Evolutionary conservation across 2,113 vertebrate species (phyloP), one percentile per base, ranked within the genome.

Genomic region (Tachysurus fulvidraco): DNA sequence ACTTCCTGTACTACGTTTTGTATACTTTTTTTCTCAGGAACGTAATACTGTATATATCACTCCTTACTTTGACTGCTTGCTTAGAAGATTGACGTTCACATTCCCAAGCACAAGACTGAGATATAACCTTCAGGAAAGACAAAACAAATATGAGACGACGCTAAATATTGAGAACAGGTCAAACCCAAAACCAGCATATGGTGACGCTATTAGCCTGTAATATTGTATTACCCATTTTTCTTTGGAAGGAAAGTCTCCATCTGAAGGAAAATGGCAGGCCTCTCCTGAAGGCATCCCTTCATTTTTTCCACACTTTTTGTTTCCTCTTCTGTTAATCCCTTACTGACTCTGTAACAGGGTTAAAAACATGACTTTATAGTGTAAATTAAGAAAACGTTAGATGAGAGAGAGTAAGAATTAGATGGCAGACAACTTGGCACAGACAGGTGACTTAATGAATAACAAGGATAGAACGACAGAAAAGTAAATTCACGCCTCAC

Each of bases 201-300:
- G 4, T 82, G 16, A 76, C 4, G 23, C 25, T 0, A 5, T 78
- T 44, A 55, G 64, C 17, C 81, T 10, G 13, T 23, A 0, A 1
- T 73, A 69, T 17, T 0, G 0, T n/a, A 91, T 94, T 86, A 99
- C 98, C 97, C 97, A 0, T 99, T 99, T 93, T 96, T 97, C 94
- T 97, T 97, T 14, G 98, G 98, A 91, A 99, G 94, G 52, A 97
- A 99, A 60, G 97, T 93, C 81, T 99, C 97, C 98, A 99, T 99
- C 90, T 99, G 97, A 25, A 94, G 96, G 92, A 98, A 97, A n/a
- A 94, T 89, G 0, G 94, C 96, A 83, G 95, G 95, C 84, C 94
- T 91, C 25, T 94, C 95, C 86, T 95, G 96, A 54, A 99, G 96
- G 79, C 96, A 93, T 84, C 90, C 93, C 90, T 96, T 95, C 7